phyloP scores from a whole-genome alignment of 2,888 invertebrate genomes.

The Ormyrus pomaceus region DNA sequence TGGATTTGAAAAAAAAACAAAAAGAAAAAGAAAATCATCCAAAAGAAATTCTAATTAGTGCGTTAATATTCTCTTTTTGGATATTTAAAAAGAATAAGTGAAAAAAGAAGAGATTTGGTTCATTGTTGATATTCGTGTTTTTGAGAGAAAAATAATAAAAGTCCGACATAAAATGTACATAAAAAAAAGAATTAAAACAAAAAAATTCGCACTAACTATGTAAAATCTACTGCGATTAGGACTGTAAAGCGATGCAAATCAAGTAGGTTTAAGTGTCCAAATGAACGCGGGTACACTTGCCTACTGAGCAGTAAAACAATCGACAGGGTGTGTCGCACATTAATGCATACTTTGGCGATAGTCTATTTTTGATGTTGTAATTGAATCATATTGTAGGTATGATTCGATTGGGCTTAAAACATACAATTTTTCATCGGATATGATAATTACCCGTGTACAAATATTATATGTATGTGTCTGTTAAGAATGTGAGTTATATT shows the following conservation, averaged over 20 bases:
- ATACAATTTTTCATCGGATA: slow-evolving; percentile 69
- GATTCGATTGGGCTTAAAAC: slow-evolving; percentile 68
- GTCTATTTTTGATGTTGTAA: slow-evolving; percentile 75
- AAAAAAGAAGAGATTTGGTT: slow-evolving; percentile 40
- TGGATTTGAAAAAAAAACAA: slow-evolving; percentile 47
- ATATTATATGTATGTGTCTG: slow-evolving; percentile 58
- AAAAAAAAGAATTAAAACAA: slow-evolving; percentile 42
- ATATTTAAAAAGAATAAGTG: slow-evolving; percentile 43
- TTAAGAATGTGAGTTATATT: slow-evolving; percentile 56
- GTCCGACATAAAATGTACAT: slow-evolving; percentile 55
- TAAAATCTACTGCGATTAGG: slow-evolving; percentile 54
- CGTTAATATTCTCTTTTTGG: slow-evolving; percentile 47
- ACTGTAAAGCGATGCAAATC: slow-evolving; percentile 49
- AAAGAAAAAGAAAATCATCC: slow-evolving; percentile 32
- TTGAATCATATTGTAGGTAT: slow-evolving; percentile 66
- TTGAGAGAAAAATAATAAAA: slow-evolving; percentile 29
- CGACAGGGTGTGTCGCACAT: slow-evolving; percentile 68
- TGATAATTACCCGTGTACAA: slow-evolving; percentile 65
- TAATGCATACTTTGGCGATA: slow-evolving; percentile 72
- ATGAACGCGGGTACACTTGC: slow-evolving; percentile 39
- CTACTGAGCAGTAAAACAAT: slow-evolving; percentile 62
- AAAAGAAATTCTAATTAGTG: slow-evolving; percentile 44
- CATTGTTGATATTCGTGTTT: slow-evolving; percentile 55
- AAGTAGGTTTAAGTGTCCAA: slow-evolving; percentile 48
- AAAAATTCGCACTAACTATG: slow-evolving; percentile 47